Evolutionary conservation across 1,140 invertebrate species (phyloP).

Genomic region (Neuroterus valhalla): DNA sequence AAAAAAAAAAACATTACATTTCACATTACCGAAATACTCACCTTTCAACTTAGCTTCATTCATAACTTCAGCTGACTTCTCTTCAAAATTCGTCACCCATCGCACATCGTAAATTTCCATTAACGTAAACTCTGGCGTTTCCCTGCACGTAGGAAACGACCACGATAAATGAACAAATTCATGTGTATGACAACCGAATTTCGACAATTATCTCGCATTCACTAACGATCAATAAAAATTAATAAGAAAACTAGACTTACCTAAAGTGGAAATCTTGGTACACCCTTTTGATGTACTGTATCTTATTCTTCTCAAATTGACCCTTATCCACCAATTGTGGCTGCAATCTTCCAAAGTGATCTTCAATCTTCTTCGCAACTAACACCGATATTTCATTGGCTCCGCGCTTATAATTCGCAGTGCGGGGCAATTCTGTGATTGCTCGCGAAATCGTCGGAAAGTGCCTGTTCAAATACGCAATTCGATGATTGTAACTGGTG

Average conservation of each 20-base stretch:
- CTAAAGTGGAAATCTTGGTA: slow-evolving; percentile 76
- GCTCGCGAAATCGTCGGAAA: slow-evolving; percentile 75
- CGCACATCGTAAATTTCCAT: slow-evolving; percentile 74
- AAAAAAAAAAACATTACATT: background rate
- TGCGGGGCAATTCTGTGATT: slow-evolving; percentile 71
- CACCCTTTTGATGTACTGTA: slow-evolving; percentile 76
- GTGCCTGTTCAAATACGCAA: slow-evolving; percentile 77
- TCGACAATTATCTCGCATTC: slow-evolving; percentile 32
- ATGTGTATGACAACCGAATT: background rate
- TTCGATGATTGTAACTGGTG: slow-evolving; percentile 82
- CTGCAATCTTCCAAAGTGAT: slow-evolving; percentile 78
- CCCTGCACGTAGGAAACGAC: slow-evolving; percentile 71
- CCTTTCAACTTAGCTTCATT: slow-evolving; percentile 62
- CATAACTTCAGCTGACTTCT: slow-evolving; percentile 70
- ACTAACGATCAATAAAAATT: slow-evolving; percentile 30
- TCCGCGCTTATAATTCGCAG: slow-evolving; percentile 74
- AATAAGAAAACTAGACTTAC: slow-evolving; percentile 62
- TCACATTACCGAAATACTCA: slow-evolving; percentile 58
- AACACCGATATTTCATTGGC: slow-evolving; percentile 75
- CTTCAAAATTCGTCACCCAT: slow-evolving; percentile 74
- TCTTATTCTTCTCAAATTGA: slow-evolving; percentile 76
- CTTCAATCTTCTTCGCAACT: slow-evolving; percentile 79
- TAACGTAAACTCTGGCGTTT: slow-evolving; percentile 74
- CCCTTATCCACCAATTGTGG: slow-evolving; percentile 76
- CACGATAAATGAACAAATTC: slow-evolving; percentile 58